Evolutionary conservation across 2,113 vertebrate genomes (phyloP).

Genomic region (Isurus oxyrinchus): DNA sequence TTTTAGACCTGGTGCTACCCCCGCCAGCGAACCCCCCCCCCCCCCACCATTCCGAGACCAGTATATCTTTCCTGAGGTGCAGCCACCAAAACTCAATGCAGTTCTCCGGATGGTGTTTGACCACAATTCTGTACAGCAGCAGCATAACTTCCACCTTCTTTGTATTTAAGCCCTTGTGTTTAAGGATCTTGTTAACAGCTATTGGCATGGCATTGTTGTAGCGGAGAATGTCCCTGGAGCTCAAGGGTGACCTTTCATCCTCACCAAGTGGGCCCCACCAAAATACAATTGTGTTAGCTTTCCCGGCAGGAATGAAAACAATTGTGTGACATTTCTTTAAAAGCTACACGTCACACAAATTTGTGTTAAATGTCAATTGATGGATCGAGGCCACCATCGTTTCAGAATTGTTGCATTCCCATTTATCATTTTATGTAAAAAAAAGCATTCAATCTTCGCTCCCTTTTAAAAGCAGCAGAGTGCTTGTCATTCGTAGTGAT

Average conservation of each 20-base stretch:
- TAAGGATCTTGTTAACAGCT: neutral
- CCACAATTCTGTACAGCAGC: neutral
- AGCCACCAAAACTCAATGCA: neutral
- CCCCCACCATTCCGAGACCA: neutral
- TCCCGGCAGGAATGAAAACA: neutral
- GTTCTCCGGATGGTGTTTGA: neutral
- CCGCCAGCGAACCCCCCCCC: too few relatives aligned
- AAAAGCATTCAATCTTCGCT: neutral
- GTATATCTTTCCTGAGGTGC: neutral
- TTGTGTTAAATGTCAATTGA: neutral
- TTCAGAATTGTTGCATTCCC: neutral
- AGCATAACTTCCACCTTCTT: neutral
- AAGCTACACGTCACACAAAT: neutral
- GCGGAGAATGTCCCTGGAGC: neutral
- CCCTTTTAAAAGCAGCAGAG: neutral
- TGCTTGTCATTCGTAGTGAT: conserved; percentile 15
- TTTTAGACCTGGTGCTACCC: neutral
- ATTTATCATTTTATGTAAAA: neutral
- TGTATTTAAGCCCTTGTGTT: neutral
- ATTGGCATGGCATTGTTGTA: neutral
- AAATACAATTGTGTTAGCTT: neutral
- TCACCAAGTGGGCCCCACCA: conserved; percentile 20
- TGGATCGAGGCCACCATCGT: neutral
- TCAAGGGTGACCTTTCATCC: neutral
- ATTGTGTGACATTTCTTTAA: conserved; percentile 6